Conservation (phyloP, 2,113 vertebrate species). For the Chlamydotis undulata region DNA sequence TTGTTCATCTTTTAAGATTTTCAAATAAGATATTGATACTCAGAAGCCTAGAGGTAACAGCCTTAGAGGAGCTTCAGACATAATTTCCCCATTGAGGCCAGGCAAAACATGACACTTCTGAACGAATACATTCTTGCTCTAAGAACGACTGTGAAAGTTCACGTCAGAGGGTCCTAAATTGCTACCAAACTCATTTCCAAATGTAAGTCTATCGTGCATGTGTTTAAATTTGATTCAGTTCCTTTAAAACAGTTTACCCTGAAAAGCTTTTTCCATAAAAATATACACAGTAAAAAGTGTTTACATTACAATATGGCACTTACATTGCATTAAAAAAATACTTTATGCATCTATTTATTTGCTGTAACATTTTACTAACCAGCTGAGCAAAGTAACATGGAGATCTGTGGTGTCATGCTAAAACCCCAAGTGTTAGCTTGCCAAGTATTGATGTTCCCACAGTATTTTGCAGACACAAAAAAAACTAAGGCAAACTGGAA, state of each 20-base stretch:
- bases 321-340: background rate
- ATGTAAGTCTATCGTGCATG: background rate
- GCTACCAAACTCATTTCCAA: slow-evolving; percentile 13
- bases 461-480: slow-evolving; percentile 22
- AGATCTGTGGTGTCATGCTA: slow-evolving; percentile 7
- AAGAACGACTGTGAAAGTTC: background rate
- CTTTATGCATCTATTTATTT: slow-evolving; percentile 20
- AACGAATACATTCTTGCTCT: background rate
- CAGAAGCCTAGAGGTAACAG: background rate
- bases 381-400: background rate
- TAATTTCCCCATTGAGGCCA: background rate
- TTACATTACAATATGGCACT: background rate
- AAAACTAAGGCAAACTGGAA: slow-evolving; percentile 4
- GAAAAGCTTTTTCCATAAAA: slow-evolving; percentile 14
- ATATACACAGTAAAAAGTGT: background rate
- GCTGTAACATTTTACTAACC: slow-evolving; percentile 21
- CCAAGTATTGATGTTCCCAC: slow-evolving; percentile 58
- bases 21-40: background rate
- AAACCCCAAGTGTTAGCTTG: slow-evolving; percentile 21
- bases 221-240: slow-evolving; percentile 7
- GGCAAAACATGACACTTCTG: background rate
- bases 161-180: background rate
- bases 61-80: background rate
- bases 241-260: slow-evolving; percentile 10
- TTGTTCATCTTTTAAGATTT: background rate